A percentile compares a stretch with the other conserved stretches of the same genome.
Evolutionary conservation across 2,113 vertebrate genomes (phyloP).

Genomic region (Acanthochromis polyacanthus): DNA sequence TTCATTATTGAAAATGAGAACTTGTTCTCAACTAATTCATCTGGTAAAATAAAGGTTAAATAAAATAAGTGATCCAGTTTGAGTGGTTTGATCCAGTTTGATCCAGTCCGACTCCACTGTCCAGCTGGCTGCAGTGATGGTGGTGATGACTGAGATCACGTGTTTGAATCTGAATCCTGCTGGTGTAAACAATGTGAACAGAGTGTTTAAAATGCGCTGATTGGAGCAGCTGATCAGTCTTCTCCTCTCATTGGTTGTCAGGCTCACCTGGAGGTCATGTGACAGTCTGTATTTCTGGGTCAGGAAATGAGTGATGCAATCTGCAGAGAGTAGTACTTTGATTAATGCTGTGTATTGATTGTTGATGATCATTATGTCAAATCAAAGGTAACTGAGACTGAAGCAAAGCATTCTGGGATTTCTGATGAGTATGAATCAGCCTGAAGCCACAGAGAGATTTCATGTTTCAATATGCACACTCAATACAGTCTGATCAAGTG

Average conservation of each 20-base stretch:
- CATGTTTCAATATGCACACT: constrained; percentile 30
- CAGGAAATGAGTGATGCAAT: not conserved
- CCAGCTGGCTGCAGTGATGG: no score
- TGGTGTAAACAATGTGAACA: not conserved
- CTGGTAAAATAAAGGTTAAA: no score
- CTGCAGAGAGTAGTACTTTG: not conserved
- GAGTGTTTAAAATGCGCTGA: no score
- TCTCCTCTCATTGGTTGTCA: no score
- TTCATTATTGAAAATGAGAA: no score
- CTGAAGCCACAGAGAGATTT: constrained; percentile 3
- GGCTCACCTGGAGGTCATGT: not conserved
- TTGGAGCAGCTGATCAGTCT: no score
- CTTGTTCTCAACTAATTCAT: no score
- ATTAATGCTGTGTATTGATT: constrained; percentile 29
- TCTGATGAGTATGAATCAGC: constrained; percentile 15
- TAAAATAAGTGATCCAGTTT: no score
- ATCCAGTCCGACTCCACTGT: not conserved
- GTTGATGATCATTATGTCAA: constrained; percentile 23
- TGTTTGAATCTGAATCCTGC: not conserved
- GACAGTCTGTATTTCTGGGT: not conserved
- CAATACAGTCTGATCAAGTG: not conserved
- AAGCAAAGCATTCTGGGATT: constrained; percentile 41
- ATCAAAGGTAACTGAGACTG: not conserved
- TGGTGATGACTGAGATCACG: not conserved
- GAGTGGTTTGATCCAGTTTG: not conserved